phyloP scores from a whole-genome alignment of 1,140 invertebrate species.

The Aphaenogaster ashmeadi region DNA sequence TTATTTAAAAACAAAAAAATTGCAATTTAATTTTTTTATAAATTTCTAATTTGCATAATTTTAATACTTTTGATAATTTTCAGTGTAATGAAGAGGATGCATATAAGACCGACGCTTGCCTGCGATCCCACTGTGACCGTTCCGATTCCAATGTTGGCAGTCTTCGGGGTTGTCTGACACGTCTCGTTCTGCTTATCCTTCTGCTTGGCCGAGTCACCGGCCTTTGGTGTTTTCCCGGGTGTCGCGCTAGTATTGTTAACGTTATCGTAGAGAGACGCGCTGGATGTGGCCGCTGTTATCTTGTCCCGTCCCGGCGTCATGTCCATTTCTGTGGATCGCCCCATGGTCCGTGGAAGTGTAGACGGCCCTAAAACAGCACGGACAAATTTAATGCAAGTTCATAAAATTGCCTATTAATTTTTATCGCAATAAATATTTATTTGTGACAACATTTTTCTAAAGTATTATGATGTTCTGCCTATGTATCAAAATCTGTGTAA shows the following conservation, averaged over 20 bases:
- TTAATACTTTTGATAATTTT: not conserved
- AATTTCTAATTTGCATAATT: not conserved
- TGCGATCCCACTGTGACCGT: constrained; percentile 88
- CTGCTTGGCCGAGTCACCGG: constrained; percentile 80
- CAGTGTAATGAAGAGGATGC: not conserved
- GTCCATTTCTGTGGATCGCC: constrained; percentile 91
- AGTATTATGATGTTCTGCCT: not conserved
- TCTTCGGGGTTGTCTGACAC: constrained; percentile 85
- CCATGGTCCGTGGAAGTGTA: constrained; percentile 93
- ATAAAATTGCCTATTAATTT: not conserved
- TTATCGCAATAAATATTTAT: not conserved
- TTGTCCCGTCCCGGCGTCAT: constrained; percentile 89
- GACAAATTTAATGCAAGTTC: not conserved
- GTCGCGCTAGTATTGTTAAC: constrained; percentile 87
- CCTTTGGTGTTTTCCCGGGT: constrained; percentile 81
- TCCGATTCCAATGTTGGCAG: constrained; percentile 87
- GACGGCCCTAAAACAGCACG: constrained; percentile 86
- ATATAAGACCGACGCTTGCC: constrained; percentile 76
- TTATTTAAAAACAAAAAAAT: not conserved
- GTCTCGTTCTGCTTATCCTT: constrained; percentile 85
- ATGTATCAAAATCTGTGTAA: not conserved
- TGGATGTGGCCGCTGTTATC: constrained; percentile 94
- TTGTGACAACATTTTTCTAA: not conserved
- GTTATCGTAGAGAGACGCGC: constrained; percentile 96
- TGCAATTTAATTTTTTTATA: not conserved